These are phyloP conservation scores for Crotalus viridis DNA, from an alignment of 2,113 vertebrate genomes.

Conservation along the genomic window DNA sequence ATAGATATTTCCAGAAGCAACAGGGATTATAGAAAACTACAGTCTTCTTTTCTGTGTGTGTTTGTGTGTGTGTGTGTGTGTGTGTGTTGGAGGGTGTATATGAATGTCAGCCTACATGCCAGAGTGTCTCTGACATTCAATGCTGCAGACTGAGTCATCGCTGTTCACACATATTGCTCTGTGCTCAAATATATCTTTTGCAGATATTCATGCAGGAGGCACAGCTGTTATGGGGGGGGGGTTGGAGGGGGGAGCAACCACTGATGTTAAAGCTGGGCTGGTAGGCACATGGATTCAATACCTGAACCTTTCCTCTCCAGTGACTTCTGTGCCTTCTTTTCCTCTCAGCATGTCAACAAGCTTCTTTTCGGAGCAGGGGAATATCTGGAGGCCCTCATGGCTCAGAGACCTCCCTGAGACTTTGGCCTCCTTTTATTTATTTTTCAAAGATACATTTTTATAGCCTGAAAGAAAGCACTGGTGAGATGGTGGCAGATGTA, in stretches of 20 bases:
- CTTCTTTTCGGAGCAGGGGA: background rate
- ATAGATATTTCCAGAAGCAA: background rate
- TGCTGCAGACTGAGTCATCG: background rate
- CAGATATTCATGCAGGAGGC: background rate
- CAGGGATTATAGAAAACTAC: background rate
- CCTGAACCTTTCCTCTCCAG: background rate
- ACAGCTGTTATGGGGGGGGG: background rate
- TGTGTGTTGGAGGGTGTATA: background rate
- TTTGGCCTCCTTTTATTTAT: background rate
- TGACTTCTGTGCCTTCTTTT: background rate
- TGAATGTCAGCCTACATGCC: background rate
- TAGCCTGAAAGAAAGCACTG: background rate
- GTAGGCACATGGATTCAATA: background rate
- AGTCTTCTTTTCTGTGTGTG: background rate
- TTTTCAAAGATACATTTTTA: background rate
- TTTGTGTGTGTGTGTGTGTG: background rate
- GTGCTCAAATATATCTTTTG: background rate
- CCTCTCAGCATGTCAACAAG: background rate
- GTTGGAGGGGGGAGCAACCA: background rate
- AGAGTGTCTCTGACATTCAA: background rate
- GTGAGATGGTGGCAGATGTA: background rate
- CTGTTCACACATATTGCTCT: background rate
- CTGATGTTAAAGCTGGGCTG: background rate
- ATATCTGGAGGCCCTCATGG: background rate
- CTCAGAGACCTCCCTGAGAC: background rate